Evolutionary conservation across 2,888 invertebrate species (phyloP), one percentile per base, ranked within the genome.

Genomic region (Sceliomorpha sp.): DNA sequence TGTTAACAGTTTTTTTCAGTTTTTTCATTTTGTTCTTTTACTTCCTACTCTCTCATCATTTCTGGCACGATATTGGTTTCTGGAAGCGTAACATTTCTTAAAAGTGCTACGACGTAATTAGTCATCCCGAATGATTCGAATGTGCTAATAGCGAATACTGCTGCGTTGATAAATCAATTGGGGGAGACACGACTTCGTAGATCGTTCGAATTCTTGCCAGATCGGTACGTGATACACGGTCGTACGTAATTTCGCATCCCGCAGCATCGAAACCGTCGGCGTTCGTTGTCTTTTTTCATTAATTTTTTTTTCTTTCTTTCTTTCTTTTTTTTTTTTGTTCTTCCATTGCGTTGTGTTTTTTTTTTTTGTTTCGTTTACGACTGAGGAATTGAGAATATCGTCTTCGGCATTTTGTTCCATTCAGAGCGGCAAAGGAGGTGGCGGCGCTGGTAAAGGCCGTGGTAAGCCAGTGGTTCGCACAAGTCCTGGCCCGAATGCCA

Each of bases 391-490:
- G 56, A 66, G 51, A 51, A 42, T 51, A 66, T 58, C 44, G 58
- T 45, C 50, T 50, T 42, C 48, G 58, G 58, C 51, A 27, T 50
- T 66, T 56, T 66, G 58, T 68, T 74, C 73, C 72, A 76, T 78
- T 70, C 76, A 86, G 86, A 84, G 82, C 75, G 81, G 84, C 73
- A 87, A 87, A 78, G 82, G 82, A 75, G 80, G 84, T 66, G 83
- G 81, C 56, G 81, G 82, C 72, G 91, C 90, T 32, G 86, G 90
- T 2, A 94, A 94, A 86, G 92, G 92, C 56, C 91, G 95, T 12
- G 93, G 93, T 47, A 95, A 95, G 87, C 92, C 93, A 32, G 89
- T 90, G 72, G 91, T 92, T 75, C 89, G 93, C 59, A 90, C 90
- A 50, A 91, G 93, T 1, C 94, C 94, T n/a, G 94, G 94, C 13